Evolutionary conservation across 2,888 invertebrate species (phyloP).

Genomic region (Julus scanicus): DNA sequence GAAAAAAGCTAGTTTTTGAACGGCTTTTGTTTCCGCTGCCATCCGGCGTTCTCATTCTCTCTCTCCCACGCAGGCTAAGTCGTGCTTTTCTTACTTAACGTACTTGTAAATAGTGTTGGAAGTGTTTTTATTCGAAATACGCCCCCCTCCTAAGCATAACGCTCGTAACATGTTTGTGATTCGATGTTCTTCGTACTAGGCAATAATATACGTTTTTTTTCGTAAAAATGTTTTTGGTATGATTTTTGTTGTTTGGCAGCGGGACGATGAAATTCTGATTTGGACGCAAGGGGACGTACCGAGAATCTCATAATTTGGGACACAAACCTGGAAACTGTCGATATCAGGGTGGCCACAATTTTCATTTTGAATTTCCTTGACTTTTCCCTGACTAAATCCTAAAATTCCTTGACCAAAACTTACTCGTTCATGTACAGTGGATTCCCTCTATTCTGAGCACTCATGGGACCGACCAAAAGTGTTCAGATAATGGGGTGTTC

Average conservation of each 20-base stretch:
- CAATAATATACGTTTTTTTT: conserved; percentile 1
- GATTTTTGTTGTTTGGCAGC: neutral
- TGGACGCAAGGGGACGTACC: too few relatives aligned
- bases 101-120: neutral
- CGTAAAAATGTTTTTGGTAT: neutral
- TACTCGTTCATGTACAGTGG: too few relatives aligned
- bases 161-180: neutral
- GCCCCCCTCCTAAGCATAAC: neutral
- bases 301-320: too few relatives aligned
- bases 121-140: neutral
- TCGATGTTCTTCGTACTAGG: neutral
- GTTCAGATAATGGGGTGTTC: too few relatives aligned
- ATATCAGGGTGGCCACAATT: too few relatives aligned
- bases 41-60: neutral
- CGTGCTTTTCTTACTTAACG: neutral
- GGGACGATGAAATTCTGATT: too few relatives aligned
- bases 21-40: neutral
- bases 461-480: too few relatives aligned
- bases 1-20: neutral
- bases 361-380: too few relatives aligned
- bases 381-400: too few relatives aligned
- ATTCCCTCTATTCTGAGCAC: too few relatives aligned
- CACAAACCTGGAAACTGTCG: too few relatives aligned
- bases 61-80: neutral
- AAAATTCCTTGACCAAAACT: too few relatives aligned